phyloP scores from a whole-genome alignment of 2,113 vertebrate genomes.

The Nyctibius bracteatus region DNA sequence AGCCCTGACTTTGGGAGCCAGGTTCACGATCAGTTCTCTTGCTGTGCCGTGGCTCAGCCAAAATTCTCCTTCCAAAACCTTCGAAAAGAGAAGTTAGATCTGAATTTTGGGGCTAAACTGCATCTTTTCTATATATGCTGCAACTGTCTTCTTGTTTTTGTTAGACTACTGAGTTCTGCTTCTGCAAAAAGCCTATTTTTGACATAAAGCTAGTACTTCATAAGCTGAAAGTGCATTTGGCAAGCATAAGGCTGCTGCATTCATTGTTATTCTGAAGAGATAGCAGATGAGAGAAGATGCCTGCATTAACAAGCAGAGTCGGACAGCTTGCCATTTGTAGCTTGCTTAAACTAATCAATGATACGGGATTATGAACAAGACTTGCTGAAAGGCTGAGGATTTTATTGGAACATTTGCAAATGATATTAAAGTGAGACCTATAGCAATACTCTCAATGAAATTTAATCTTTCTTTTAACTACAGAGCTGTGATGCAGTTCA shows the following conservation, averaged over 20 bases:
- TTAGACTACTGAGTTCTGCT: neutral
- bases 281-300: neutral
- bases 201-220: neutral
- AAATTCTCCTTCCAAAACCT: neutral
- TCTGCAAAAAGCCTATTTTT: neutral
- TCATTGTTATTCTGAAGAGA: conserved; percentile 38
- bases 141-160: neutral
- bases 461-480: neutral
- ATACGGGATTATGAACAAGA: neutral
- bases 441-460: neutral
- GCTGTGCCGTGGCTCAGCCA: neutral
- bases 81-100: neutral
- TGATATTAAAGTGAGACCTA: neutral
- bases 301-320: neutral
- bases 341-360: conserved; percentile 27
- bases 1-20: neutral
- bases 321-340: neutral
- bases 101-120: neutral
- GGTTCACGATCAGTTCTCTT: neutral
- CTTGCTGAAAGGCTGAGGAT: neutral
- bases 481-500: neutral
- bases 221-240: conserved; percentile 9
- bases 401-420: neutral
- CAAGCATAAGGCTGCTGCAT: neutral
- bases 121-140: neutral